phyloP scores from a whole-genome alignment of 2,888 invertebrate genomes.

The Boloria selene region DNA sequence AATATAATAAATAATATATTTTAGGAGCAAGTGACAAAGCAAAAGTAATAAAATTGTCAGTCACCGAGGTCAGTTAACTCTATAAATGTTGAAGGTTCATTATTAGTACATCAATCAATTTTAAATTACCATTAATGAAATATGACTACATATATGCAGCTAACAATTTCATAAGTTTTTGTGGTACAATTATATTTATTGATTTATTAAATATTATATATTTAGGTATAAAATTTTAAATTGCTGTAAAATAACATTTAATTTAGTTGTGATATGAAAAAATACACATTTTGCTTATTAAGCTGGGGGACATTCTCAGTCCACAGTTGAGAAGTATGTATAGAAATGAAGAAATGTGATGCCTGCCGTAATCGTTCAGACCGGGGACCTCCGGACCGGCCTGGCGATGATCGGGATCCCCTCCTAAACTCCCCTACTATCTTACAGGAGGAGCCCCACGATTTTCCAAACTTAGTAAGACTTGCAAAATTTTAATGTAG shows the following conservation, averaged over 20 bases:
- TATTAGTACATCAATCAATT: background rate
- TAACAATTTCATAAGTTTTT: too few relatives aligned
- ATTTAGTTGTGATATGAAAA: constrained; percentile 19
- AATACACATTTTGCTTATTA: constrained; percentile 35
- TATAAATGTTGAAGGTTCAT: background rate
- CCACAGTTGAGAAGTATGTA: constrained; percentile 76
- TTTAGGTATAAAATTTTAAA: background rate
- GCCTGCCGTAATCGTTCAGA: constrained; percentile 67
- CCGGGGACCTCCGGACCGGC: constrained; percentile 55
- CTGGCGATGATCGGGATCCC: constrained; percentile 62
- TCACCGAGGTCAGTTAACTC: constrained; percentile 19
- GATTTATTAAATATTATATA: background rate
- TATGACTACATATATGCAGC: too few relatives aligned
- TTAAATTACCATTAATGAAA: background rate
- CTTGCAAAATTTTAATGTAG: constrained; percentile 50
- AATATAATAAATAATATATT: background rate
- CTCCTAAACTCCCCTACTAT: constrained; percentile 65
- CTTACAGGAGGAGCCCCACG: constrained; percentile 66
- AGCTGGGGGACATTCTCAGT: constrained; percentile 66
- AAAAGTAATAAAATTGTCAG: constrained; percentile 4
- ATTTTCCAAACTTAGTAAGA: constrained; percentile 72
- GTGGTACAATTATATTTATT: too few relatives aligned
- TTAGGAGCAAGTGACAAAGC: background rate
- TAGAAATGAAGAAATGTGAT: constrained; percentile 78
- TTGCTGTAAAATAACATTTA: background rate